A percentile compares a stretch with the other conserved stretches of the same genome.
These are phyloP conservation scores for Lapara coniferarum DNA, from an alignment of 2,888 invertebrate genomes.

Conservation along the genomic window DNA sequence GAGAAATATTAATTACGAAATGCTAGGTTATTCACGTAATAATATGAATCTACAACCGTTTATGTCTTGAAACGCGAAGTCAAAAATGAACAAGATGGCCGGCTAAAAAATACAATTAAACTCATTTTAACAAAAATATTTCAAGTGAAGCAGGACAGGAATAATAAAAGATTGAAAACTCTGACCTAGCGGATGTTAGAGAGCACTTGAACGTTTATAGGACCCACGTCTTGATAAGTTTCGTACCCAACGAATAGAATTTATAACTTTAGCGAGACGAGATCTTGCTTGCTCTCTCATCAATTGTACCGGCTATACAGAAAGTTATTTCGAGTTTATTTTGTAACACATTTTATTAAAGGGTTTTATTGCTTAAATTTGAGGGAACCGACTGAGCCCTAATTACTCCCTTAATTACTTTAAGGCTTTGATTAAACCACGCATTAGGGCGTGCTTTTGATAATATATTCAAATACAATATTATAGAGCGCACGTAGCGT, in stretches of 20 bases:
- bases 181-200: conserved; percentile 43
- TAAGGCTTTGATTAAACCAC: conserved; percentile 31
- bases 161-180: conserved; percentile 51
- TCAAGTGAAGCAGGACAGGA: conserved; percentile 34
- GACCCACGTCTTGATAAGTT: conserved; percentile 47
- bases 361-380: conserved; percentile 14
- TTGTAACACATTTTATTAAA: conserved; percentile 20
- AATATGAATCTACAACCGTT: background rate
- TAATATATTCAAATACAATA: conserved; percentile 1
- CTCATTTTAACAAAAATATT: conserved; percentile 32
- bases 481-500: background rate
- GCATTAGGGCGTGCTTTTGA: background rate
- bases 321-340: conserved; percentile 19
- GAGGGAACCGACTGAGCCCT: conserved; percentile 7
- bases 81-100: conserved; percentile 26
- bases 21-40: background rate
- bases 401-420: conserved; percentile 17
- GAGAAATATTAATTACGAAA: background rate
- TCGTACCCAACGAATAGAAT: conserved; percentile 47
- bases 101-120: conserved; percentile 31
- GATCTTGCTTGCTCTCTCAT: conserved; percentile 44
- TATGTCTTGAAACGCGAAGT: background rate
- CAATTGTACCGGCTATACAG: conserved; percentile 41
- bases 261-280: conserved; percentile 49
- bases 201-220: conserved; percentile 50